These are phyloP conservation scores for Drosophila mimetica DNA, from an alignment of 2,888 invertebrate genomes.

Conservation along the genomic window DNA sequence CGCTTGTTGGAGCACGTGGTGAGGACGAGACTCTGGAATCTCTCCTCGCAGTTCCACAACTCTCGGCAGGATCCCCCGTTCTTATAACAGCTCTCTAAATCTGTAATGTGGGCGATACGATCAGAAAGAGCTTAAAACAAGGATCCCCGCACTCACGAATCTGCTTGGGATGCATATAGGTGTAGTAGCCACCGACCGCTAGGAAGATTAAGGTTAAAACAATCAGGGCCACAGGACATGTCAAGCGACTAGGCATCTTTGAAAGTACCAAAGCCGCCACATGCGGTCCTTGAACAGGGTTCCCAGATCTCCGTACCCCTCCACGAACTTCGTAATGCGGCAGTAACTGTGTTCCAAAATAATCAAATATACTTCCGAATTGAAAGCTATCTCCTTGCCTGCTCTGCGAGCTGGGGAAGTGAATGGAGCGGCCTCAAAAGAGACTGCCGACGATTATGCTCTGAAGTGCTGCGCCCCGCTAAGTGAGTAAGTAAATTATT, in stretches of 20 bases:
- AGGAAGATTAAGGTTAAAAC: not conserved
- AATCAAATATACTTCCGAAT: conserved; percentile 1
- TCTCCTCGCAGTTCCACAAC: conserved; percentile 4
- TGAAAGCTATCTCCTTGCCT: conserved; percentile 29
- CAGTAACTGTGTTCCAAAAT: not conserved
- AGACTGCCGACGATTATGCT: conserved; percentile 9
- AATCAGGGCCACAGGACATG: conserved; percentile 5
- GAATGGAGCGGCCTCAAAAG: conserved; percentile 10
- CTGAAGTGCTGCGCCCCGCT: conserved; percentile 18
- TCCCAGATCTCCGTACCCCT: not conserved
- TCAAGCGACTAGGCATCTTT: conserved; percentile 9
- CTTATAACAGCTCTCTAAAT: conserved; percentile 16
- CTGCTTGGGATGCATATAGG: conserved; percentile 9
- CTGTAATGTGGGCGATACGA: not conserved
- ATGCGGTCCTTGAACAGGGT: not conserved
- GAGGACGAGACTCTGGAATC: not conserved
- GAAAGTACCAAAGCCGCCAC: not conserved
- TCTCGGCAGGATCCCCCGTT: conserved; percentile 17
- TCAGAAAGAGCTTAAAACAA: not conserved
- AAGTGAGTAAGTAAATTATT: conserved; percentile 70
- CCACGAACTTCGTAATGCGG: not conserved
- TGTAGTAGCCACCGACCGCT: conserved; percentile 22
- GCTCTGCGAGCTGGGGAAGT: not conserved
- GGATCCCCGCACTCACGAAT: not conserved
- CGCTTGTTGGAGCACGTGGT: conserved; percentile 36